A percentile compares a stretch with the other conserved stretches of the same genome.
These are phyloP conservation scores for Erannis defoliaria DNA, from an alignment of 2,888 invertebrate species.

Conservation along the genomic window DNA sequence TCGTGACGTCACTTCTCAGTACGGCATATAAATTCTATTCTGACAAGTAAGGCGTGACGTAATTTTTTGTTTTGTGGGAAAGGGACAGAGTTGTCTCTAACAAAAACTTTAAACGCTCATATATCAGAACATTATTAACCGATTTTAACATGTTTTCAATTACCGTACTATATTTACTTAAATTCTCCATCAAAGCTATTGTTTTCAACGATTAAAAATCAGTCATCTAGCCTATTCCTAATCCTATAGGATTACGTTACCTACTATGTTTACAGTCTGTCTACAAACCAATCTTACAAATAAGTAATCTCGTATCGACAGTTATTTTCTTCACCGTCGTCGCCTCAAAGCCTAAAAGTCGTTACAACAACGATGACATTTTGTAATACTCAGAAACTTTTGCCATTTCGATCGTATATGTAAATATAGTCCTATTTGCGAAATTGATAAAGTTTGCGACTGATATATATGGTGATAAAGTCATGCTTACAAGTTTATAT, in stretches of 20 bases:
- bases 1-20: too few relatives aligned
- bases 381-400: conserved; percentile 54
- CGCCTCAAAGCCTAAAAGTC: conserved; percentile 55
- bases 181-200: too few relatives aligned
- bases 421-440: conserved; percentile 21
- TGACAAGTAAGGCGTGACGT: too few relatives aligned
- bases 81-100: too few relatives aligned
- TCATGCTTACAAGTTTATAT: conserved; percentile 5
- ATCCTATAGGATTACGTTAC: not conserved
- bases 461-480: conserved; percentile 21
- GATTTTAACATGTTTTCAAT: too few relatives aligned
- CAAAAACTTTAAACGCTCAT: too few relatives aligned
- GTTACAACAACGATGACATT: conserved; percentile 60
- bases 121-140: too few relatives aligned
- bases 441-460: conserved; percentile 32
- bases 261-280: conserved; percentile 41
- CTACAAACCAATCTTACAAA: not conserved
- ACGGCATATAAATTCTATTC: too few relatives aligned
- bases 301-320: not conserved
- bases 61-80: too few relatives aligned
- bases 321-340: conserved; percentile 29
- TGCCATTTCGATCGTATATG: conserved; percentile 46
- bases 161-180: too few relatives aligned
- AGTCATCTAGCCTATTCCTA: too few relatives aligned
- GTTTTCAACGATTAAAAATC: too few relatives aligned